These are phyloP conservation scores for Idaea biselata DNA, from an alignment of 2,888 invertebrate species.

Conservation along the genomic window DNA sequence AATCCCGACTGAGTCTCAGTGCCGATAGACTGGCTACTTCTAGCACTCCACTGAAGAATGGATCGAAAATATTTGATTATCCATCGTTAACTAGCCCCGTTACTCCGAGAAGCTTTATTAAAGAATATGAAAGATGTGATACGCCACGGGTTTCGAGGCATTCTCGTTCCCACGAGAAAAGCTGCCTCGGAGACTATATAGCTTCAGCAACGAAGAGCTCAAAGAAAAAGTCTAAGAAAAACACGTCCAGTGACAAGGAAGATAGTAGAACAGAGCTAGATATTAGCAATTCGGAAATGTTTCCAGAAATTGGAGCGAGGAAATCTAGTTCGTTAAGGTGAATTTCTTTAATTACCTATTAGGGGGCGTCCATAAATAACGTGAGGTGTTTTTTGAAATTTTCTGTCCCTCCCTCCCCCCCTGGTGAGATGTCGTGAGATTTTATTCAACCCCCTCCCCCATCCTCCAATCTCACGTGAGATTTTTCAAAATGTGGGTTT, in stretches of 20 bases:
- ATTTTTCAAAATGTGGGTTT: no score
- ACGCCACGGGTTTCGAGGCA: constrained; percentile 59
- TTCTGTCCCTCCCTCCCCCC: no score
- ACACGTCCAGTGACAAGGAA: constrained; percentile 53
- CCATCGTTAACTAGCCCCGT: constrained; percentile 55
- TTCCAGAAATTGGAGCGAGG: constrained; percentile 68
- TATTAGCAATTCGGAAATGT: constrained; percentile 63
- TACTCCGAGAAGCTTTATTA: constrained; percentile 52
- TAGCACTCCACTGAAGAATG: constrained; percentile 68
- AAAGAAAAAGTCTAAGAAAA: constrained; percentile 58
- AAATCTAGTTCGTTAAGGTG: constrained; percentile 55
- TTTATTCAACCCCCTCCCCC: no score
- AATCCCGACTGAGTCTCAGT: constrained; percentile 53
- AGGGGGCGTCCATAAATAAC: no score
- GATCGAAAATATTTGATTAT: constrained; percentile 46
- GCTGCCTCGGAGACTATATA: constrained; percentile 62
- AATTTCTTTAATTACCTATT: no score
- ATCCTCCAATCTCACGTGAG: no score
- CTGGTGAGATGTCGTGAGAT: no score
- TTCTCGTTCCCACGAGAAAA: constrained; percentile 62
- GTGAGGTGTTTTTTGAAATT: no score
- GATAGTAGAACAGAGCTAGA: constrained; percentile 52
- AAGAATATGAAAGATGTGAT: constrained; percentile 60
- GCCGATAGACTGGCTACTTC: constrained; percentile 54
- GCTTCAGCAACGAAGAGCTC: constrained; percentile 53